phyloP scores from a whole-genome alignment of 2,888 invertebrate species.

The Heliconius sara region DNA sequence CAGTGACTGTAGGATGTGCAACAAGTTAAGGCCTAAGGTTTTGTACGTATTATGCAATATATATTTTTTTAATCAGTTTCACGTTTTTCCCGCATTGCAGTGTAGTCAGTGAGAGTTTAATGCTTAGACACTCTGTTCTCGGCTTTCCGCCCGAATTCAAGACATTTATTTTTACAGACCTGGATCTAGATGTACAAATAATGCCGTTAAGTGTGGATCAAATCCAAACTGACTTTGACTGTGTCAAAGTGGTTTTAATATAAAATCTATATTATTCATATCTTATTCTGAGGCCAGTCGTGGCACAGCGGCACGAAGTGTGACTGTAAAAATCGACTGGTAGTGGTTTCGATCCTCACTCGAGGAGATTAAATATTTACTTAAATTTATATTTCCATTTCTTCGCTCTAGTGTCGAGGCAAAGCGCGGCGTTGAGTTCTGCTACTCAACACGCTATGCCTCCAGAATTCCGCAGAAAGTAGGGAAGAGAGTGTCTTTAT shows the following conservation, averaged over 20 bases:
- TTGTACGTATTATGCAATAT: neutral
- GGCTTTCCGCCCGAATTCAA: neutral
- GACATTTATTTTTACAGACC: neutral
- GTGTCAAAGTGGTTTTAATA: too few relatives aligned
- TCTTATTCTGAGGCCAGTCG: neutral
- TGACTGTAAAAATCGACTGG: too few relatives aligned
- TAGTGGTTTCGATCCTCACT: too few relatives aligned
- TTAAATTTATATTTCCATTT: too few relatives aligned
- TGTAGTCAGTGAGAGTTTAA: neutral
- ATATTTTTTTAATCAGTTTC: neutral
- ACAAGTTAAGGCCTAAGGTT: constrained; percentile 1
- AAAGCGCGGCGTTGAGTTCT: too few relatives aligned
- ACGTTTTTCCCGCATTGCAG: neutral
- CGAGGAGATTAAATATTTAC: too few relatives aligned
- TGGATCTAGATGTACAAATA: neutral
- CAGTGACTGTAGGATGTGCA: constrained; percentile 18
- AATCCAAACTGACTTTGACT: too few relatives aligned
- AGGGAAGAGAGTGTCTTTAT: too few relatives aligned
- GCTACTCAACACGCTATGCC: too few relatives aligned
- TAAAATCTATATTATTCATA: neutral
- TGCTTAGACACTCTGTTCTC: neutral
- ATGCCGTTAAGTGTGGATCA: neutral
- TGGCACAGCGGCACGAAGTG: too few relatives aligned
- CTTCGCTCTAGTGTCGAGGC: too few relatives aligned
- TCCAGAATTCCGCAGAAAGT: too few relatives aligned